Percentiles rank a stretch among this genome's conserved stretches.
phyloP scores from a whole-genome alignment of 2,888 invertebrate species.

The Cosmia trapezina region DNA sequence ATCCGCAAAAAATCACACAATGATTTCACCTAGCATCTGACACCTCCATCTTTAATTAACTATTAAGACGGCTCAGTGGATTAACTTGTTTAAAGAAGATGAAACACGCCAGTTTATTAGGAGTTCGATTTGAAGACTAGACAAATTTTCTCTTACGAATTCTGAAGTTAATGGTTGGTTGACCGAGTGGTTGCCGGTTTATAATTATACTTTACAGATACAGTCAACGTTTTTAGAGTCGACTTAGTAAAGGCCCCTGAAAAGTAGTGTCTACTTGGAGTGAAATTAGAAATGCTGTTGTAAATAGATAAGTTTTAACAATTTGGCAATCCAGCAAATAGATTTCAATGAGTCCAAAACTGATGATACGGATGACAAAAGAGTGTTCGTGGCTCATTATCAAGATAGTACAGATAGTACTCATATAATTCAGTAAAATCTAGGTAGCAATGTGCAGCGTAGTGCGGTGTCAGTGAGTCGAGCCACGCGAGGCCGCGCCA shows the following conservation, averaged over 20 bases:
- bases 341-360: background rate
- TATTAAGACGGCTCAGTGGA: conserved; percentile 23
- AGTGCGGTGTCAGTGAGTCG: conserved; percentile 34
- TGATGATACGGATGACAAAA: conserved; percentile 3
- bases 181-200: background rate
- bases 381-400: conserved; percentile 10
- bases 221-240: background rate
- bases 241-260: background rate
- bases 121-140: background rate
- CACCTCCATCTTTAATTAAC: conserved; percentile 49
- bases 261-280: background rate
- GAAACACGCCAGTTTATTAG: background rate
- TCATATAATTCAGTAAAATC: conserved; percentile 30
- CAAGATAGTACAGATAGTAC: conserved; percentile 24
- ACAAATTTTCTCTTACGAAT: background rate
- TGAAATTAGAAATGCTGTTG: background rate
- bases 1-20: conserved; percentile 51
- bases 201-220: background rate
- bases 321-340: background rate
- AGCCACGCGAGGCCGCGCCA: conserved; percentile 51
- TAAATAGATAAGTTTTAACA: background rate
- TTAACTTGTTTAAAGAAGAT: background rate
- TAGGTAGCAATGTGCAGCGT: conserved; percentile 44
- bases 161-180: background rate
- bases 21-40: conserved; percentile 54